A percentile compares a stretch with the other conserved stretches of the same genome.
These are phyloP conservation scores for Gorsachius goisagi DNA, from an alignment of 2,113 vertebrate genomes.

Conservation along the genomic window DNA sequence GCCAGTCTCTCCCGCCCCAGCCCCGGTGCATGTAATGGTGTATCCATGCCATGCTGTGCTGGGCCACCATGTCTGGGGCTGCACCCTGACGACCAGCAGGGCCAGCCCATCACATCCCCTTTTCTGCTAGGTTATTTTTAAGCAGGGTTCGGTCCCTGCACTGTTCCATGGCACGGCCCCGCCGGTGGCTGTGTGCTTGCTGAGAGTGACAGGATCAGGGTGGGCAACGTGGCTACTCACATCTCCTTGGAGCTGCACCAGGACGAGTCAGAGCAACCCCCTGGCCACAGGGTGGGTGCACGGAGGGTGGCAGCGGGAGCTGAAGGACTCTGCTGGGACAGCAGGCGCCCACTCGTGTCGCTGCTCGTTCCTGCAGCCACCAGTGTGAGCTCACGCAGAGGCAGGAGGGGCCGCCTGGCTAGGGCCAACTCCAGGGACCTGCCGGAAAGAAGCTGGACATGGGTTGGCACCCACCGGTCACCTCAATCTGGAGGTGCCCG, in stretches of 20 bases:
- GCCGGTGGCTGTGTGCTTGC: background rate
- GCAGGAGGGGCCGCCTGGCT: background rate
- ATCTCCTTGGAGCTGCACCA: background rate
- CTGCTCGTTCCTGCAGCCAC: rapidly evolving
- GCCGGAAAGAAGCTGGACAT: background rate
- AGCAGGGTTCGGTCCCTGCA: rapidly evolving
- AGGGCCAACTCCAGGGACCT: background rate
- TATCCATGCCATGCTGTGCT: rapidly evolving
- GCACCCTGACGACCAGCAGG: rapidly evolving
- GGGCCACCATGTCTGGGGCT: background rate
- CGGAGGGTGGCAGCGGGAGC: background rate
- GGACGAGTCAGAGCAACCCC: background rate
- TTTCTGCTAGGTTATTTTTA: background rate
- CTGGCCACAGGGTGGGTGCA: background rate
- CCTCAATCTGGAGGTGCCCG: background rate
- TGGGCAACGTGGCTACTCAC: rapidly evolving
- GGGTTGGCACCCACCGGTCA: no score
- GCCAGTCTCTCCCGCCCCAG: rapidly evolving
- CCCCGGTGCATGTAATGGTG: background rate
- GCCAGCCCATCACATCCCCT: background rate
- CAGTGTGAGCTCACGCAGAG: rapidly evolving
- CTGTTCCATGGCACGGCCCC: rapidly evolving
- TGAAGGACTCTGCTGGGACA: background rate
- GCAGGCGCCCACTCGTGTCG: background rate
- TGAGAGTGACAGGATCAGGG: background rate